Conservation (phyloP, 2,888 invertebrate species). For the Dasysyrphus tricinctus region DNA sequence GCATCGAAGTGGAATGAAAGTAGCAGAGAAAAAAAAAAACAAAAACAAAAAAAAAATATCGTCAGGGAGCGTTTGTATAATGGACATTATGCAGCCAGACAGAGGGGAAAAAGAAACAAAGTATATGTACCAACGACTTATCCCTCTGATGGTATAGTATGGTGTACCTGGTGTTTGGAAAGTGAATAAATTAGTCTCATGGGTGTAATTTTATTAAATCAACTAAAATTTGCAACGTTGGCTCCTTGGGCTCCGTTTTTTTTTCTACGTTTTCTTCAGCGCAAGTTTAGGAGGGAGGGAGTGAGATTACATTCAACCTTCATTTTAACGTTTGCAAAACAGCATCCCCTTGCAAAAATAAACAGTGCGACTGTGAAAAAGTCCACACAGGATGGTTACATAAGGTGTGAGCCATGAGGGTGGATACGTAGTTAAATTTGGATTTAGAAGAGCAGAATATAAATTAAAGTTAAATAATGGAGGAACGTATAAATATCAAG, state of each 20-base stretch:
- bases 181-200: constrained; percentile 82
- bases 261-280: background rate
- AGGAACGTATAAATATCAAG: constrained; percentile 17
- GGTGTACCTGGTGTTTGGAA: constrained; percentile 76
- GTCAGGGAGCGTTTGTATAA: constrained; percentile 72
- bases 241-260: constrained; percentile 70
- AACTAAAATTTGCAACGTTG: constrained; percentile 82
- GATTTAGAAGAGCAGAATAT: constrained; percentile 71
- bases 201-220: constrained; percentile 83
- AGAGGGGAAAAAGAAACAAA: constrained; percentile 40
- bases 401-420: constrained; percentile 42
- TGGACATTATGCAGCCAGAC: constrained; percentile 66
- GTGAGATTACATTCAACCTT: constrained; percentile 53
- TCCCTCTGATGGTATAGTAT: constrained; percentile 20
- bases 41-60: constrained; percentile 75
- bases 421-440: constrained; percentile 66
- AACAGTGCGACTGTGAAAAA: constrained; percentile 11
- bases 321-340: constrained; percentile 61
- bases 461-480: constrained; percentile 74
- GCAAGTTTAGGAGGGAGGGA: constrained; percentile 25
- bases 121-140: constrained; percentile 18
- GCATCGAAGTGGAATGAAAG: constrained; percentile 12
- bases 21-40: constrained; percentile 18
- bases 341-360: constrained; percentile 72
- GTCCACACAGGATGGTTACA: constrained; percentile 20